phyloP scores from a whole-genome alignment of 1,140 invertebrate species.

The Lamellibrachia luymesi region DNA sequence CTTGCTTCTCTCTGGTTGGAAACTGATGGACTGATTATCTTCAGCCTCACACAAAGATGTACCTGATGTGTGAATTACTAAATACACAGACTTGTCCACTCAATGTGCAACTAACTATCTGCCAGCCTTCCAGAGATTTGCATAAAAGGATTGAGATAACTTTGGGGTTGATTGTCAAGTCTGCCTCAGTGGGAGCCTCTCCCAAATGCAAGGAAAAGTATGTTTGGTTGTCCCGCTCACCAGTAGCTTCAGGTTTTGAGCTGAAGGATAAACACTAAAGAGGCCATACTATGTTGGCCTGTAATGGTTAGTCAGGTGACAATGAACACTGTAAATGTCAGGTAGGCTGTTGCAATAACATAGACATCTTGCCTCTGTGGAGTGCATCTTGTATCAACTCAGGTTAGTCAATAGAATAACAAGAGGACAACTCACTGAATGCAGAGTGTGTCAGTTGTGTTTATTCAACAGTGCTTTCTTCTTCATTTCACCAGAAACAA shows the following conservation, averaged over 20 bases:
- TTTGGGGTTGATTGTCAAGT: too few relatives aligned
- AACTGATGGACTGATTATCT: too few relatives aligned
- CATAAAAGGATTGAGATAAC: too few relatives aligned
- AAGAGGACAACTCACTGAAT: neutral
- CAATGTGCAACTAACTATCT: too few relatives aligned
- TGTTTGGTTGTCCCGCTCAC: neutral
- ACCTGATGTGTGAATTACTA: too few relatives aligned
- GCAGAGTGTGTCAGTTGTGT: neutral
- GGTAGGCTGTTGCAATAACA: neutral
- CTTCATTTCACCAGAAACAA: neutral
- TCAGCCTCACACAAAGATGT: too few relatives aligned
- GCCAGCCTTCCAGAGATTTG: too few relatives aligned
- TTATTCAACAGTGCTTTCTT: neutral
- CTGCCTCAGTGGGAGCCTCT: neutral
- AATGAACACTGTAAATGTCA: neutral
- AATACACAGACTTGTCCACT: too few relatives aligned
- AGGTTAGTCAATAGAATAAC: neutral
- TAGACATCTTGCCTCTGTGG: neutral
- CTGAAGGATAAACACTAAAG: neutral
- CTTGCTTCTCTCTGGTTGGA: neutral
- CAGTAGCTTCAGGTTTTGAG: neutral
- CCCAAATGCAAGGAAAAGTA: neutral
- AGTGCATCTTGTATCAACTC: neutral
- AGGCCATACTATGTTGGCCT: neutral
- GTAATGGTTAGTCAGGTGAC: neutral